Evolutionary conservation across 2,888 invertebrate species (phyloP).

Genomic region (Ochropleura plecta): DNA sequence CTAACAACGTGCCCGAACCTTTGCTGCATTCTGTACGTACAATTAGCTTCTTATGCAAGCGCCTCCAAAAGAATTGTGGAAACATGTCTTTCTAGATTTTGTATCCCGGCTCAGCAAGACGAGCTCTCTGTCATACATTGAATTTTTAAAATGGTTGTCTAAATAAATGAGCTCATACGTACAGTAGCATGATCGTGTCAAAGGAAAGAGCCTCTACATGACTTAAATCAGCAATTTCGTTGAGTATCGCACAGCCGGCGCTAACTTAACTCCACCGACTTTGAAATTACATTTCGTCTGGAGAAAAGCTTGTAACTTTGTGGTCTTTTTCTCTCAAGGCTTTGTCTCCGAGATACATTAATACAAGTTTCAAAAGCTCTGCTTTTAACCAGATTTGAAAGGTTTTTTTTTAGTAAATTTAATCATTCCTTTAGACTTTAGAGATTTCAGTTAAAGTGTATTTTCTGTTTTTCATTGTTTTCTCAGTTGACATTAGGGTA

Average conservation of each 20-base stretch:
- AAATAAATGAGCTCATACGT: conserved; percentile 62
- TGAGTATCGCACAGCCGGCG: conserved; percentile 75
- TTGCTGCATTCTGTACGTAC: conserved; percentile 74
- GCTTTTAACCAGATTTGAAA: conserved; percentile 66
- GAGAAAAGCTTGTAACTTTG: conserved; percentile 76
- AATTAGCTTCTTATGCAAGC: conserved; percentile 76
- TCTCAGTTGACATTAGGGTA: conserved; percentile 45
- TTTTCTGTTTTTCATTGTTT: conserved; percentile 16
- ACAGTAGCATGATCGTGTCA: conserved; percentile 64
- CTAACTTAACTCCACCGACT: conserved; percentile 77
- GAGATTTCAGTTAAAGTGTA: not conserved
- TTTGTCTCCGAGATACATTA: conserved; percentile 63
- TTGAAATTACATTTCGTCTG: conserved; percentile 78
- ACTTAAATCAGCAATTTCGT: conserved; percentile 79
- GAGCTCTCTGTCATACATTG: conserved; percentile 23
- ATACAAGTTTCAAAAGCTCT: conserved; percentile 67
- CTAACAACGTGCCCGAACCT: conserved; percentile 73
- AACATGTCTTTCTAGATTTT: conserved; percentile 66
- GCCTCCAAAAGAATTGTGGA: conserved; percentile 51
- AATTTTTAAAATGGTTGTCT: conserved; percentile 45
- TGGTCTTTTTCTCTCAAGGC: conserved; percentile 75
- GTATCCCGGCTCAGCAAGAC: conserved; percentile 42
- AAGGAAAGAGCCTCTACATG: conserved; percentile 69
- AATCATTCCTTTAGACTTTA: not conserved
- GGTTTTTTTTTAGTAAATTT: conserved; percentile 38